Percentiles rank a stretch among this genome's conserved stretches.
Conservation (phyloP, 2,888 invertebrate species). For the Drosophila basisetae region DNA sequence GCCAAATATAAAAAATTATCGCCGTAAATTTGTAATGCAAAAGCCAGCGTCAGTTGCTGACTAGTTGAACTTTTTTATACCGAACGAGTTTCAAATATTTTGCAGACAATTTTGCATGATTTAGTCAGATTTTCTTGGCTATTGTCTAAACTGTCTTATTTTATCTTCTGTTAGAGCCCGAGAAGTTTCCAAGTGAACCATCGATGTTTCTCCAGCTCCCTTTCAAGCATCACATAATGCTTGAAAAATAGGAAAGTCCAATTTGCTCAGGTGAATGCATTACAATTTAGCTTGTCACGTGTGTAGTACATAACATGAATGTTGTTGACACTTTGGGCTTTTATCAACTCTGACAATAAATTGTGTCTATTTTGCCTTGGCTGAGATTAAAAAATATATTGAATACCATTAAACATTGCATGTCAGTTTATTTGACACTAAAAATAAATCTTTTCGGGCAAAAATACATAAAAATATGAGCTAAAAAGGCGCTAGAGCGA, state of each 20-base stretch:
- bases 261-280: constrained; percentile 1
- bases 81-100: background rate
- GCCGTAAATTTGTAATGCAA: background rate
- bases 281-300: constrained; percentile 11
- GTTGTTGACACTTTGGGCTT: constrained; percentile 26
- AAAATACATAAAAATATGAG: constrained; percentile 9
- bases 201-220: background rate
- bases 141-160: background rate
- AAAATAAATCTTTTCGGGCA: constrained; percentile 67
- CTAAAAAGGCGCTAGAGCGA: constrained; percentile 16
- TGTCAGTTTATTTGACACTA: constrained; percentile 60
- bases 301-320: constrained; percentile 14
- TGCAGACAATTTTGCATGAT: background rate
- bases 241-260: background rate
- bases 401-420: constrained; percentile 53
- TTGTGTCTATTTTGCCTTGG: constrained; percentile 17
- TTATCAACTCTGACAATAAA: constrained; percentile 32
- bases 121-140: background rate
- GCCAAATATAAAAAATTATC: background rate
- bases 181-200: background rate
- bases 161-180: background rate
- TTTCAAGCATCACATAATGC: no score
- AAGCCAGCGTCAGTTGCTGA: background rate
- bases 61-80: background rate
- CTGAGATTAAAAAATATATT: constrained; percentile 30